Percentiles rank a stretch among this genome's conserved stretches.
phyloP scores from a whole-genome alignment of 2,113 vertebrate species.

The Myotis brandtii region DNA sequence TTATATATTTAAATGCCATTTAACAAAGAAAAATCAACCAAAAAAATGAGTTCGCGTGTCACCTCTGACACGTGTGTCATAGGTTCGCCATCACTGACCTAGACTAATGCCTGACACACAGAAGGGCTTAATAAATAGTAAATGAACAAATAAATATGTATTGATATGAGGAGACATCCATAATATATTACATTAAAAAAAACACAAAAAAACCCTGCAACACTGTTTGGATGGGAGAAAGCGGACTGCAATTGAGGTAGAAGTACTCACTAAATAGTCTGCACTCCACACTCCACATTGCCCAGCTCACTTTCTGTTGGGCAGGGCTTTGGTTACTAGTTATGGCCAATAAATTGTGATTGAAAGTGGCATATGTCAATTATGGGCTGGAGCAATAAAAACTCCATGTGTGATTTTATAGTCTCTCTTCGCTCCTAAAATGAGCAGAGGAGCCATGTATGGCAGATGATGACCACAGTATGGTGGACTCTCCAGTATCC shows the following conservation, averaged over 20 bases:
- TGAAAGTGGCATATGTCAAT: neutral
- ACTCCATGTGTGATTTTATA: neutral
- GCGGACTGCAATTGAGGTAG: neutral
- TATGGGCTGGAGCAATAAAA: neutral
- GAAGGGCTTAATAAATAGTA: neutral
- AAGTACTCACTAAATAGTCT: neutral
- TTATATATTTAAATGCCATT: no score
- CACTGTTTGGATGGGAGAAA: neutral
- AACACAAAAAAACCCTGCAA: neutral
- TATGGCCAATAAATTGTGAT: neutral
- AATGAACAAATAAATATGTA: neutral
- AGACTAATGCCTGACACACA: neutral
- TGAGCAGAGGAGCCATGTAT: neutral
- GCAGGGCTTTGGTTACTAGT: neutral
- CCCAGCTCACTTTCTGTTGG: neutral
- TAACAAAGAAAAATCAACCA: no score
- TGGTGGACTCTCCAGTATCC: neutral
- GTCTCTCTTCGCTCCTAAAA: neutral
- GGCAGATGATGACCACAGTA: neutral
- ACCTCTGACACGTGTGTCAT: no score
- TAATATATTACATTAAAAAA: neutral
- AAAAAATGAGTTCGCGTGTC: no score
- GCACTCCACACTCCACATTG: neutral
- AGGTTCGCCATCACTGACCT: no score
- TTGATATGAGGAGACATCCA: neutral